Evolutionary conservation across 2,888 invertebrate species (phyloP).

Genomic region (Xestobium rufovillosum): DNA sequence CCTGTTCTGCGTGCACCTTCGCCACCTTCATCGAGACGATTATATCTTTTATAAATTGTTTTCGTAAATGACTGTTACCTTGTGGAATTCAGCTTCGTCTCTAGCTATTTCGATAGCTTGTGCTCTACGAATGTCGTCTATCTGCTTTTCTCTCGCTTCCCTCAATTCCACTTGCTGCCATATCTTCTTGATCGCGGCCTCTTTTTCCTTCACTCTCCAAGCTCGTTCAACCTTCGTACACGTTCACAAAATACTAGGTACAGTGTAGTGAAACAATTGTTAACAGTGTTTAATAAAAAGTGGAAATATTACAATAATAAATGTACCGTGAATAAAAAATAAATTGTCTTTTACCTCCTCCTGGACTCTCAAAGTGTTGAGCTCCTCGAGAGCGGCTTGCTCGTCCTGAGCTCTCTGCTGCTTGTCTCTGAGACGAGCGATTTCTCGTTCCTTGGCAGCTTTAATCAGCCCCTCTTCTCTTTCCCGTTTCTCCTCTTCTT

Average conservation of each 20-base stretch:
- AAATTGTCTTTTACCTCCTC: constrained; percentile 42
- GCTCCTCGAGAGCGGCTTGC: constrained; percentile 44
- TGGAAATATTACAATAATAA: constrained; percentile 39
- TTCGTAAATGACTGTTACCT: constrained; percentile 24
- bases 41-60: background rate
- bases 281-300: too few relatives aligned
- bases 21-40: constrained; percentile 40
- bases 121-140: constrained; percentile 49
- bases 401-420: constrained; percentile 50
- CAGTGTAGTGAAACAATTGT: too few relatives aligned
- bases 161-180: constrained; percentile 46
- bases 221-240: constrained; percentile 58
- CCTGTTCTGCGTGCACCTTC: constrained; percentile 43
- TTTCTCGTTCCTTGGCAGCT: constrained; percentile 57
- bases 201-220: constrained; percentile 59
- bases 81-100: constrained; percentile 44
- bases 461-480: constrained; percentile 49
- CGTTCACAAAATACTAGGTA: constrained; percentile 41
- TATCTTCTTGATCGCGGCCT: constrained; percentile 51
- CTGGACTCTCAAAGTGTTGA: constrained; percentile 46
- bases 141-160: constrained; percentile 42
- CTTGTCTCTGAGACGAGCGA: constrained; percentile 45
- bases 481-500: constrained; percentile 51
- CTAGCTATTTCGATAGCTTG: constrained; percentile 61
- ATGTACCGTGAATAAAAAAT: constrained; percentile 1